Conservation (phyloP, 2,113 vertebrate genomes). For the Pseudopipra pipra region DNA sequence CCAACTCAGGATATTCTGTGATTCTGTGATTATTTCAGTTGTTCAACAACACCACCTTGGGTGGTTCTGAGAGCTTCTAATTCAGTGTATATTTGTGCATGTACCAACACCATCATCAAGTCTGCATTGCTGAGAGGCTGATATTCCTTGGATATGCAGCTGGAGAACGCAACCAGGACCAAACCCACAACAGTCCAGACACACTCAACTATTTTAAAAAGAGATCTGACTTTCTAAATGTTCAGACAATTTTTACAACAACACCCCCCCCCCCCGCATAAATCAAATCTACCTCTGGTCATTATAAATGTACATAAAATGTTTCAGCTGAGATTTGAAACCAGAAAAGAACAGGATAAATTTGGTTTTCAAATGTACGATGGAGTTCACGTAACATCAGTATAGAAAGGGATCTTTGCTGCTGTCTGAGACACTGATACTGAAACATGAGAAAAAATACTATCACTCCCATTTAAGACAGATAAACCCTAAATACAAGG, state of each 20-base stretch:
- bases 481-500: background rate
- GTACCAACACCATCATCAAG: background rate
- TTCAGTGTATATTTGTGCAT: background rate
- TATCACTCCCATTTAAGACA: background rate
- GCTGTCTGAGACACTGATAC: background rate
- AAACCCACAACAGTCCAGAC: background rate
- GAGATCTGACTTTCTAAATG: background rate
- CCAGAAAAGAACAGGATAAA: background rate
- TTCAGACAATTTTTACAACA: background rate
- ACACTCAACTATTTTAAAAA: background rate
- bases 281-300: background rate
- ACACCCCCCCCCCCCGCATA: accelerated
- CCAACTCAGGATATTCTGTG: background rate
- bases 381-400: background rate
- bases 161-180: background rate
- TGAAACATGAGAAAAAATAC: background rate
- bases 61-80: background rate
- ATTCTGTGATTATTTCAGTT: background rate
- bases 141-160: background rate
- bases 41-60: background rate
- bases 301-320: background rate
- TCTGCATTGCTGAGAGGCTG: background rate
- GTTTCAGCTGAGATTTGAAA: background rate
- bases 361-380: background rate
- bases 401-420: background rate